Conservation (phyloP, 1,140 invertebrate species). For the Phenacoccus solenopsis region DNA sequence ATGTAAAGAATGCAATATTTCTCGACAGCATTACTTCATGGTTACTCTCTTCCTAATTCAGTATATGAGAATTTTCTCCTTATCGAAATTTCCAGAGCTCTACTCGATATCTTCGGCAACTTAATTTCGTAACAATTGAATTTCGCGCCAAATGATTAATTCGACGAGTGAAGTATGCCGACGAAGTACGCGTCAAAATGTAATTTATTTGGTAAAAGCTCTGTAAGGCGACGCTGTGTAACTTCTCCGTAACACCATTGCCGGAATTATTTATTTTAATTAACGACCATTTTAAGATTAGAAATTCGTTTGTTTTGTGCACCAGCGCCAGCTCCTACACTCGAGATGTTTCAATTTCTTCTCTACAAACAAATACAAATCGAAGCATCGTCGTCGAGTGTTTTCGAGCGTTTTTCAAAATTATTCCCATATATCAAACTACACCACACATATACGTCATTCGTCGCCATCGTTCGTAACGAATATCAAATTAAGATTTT, state of each 20-base stretch:
- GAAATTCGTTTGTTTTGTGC: background rate
- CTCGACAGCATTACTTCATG: background rate
- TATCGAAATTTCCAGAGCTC: background rate
- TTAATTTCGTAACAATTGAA: background rate
- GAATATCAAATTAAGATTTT: too few relatives aligned
- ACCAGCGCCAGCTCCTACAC: too few relatives aligned
- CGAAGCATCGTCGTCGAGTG: too few relatives aligned
- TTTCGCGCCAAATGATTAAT: background rate
- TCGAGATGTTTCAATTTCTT: too few relatives aligned
- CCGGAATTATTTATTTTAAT: background rate
- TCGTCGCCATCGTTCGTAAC: too few relatives aligned
- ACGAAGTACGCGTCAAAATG: background rate
- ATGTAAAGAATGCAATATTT: background rate
- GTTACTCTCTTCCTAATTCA: too few relatives aligned
- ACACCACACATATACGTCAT: too few relatives aligned
- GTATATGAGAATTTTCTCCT: background rate
- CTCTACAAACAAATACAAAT: too few relatives aligned
- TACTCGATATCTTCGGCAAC: too few relatives aligned
- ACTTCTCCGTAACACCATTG: background rate
- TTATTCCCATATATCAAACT: too few relatives aligned
- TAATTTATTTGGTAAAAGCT: background rate
- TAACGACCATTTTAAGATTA: background rate
- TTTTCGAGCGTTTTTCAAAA: too few relatives aligned
- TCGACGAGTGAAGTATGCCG: background rate
- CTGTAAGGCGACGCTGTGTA: background rate